A percentile compares a stretch with the other conserved stretches of the same genome.
Evolutionary conservation across 1,140 invertebrate genomes (phyloP).

Genomic region (Bactericera cockerelli): DNA sequence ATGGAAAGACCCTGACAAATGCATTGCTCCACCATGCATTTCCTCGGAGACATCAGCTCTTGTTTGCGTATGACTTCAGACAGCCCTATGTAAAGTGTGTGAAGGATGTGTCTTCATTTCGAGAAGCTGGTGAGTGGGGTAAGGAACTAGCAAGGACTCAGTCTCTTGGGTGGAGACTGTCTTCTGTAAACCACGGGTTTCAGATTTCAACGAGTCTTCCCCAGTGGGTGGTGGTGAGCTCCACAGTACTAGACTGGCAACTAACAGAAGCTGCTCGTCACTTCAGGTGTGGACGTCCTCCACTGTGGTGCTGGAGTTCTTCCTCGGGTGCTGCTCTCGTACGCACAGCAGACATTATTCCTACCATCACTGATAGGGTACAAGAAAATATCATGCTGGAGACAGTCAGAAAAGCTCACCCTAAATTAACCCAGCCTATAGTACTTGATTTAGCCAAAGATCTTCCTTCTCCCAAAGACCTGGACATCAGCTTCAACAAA

Average conservation of each 20-base stretch:
- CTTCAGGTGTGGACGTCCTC: conserved; percentile 62
- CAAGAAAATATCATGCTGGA: conserved; percentile 59
- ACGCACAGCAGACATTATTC: conserved; percentile 57
- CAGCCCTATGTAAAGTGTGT: conserved; percentile 37
- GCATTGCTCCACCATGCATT: conserved; percentile 74
- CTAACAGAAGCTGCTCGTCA: conserved; percentile 53
- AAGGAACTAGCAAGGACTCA: conserved; percentile 40
- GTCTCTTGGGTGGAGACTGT: conserved; percentile 43
- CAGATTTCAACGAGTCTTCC: conserved; percentile 44
- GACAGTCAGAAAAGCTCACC: conserved; percentile 53
- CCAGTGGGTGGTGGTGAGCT: conserved; percentile 67
- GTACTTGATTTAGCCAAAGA: conserved; percentile 52
- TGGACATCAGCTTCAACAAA: conserved; percentile 40
- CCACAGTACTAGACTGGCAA: conserved; percentile 54
- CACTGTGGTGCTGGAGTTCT: conserved; percentile 70
- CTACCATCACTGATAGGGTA: conserved; percentile 42
- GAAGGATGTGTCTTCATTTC: conserved; percentile 29
- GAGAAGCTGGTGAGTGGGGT: conserved; percentile 37
- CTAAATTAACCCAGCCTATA: conserved; percentile 39
- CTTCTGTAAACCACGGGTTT: conserved; percentile 47
- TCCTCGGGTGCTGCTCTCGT: conserved; percentile 53
- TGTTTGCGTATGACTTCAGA: conserved; percentile 72
- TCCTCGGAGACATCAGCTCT: conserved; percentile 60
- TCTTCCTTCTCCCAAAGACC: conserved; percentile 36
- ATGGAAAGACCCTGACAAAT: conserved; percentile 60